Percentiles rank a stretch among this genome's conserved stretches.
phyloP scores from a whole-genome alignment of 2,113 vertebrate species.

The Uria aalge region DNA sequence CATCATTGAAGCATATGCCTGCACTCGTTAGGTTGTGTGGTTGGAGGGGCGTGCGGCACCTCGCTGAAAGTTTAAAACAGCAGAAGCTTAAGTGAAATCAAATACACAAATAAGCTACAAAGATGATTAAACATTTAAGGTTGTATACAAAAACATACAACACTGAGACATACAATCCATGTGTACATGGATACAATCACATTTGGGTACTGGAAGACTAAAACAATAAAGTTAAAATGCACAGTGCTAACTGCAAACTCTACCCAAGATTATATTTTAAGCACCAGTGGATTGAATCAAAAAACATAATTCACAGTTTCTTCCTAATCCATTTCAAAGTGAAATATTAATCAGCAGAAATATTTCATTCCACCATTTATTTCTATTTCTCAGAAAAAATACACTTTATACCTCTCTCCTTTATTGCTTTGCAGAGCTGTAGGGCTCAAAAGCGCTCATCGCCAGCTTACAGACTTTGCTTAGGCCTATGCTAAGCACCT shows the following conservation, averaged over 20 bases:
- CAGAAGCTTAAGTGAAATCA: neutral
- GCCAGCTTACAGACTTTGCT: neutral
- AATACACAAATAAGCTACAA: neutral
- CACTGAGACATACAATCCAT: neutral
- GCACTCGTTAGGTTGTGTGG: neutral
- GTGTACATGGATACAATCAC: neutral
- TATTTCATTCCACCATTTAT: slow-evolving; percentile 6
- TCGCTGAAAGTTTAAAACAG: neutral
- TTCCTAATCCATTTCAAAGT: slow-evolving; percentile 51
- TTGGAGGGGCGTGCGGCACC: neutral
- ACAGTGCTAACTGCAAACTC: neutral
- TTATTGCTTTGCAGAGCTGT: neutral
- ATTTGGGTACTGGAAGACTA: neutral
- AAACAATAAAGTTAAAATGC: neutral
- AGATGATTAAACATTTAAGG: neutral
- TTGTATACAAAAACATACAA: neutral
- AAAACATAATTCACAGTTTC: slow-evolving; percentile 34
- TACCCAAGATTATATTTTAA: slow-evolving; percentile 26
- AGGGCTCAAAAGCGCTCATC: neutral
- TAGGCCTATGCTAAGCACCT: neutral
- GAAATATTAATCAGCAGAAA: slow-evolving; percentile 55
- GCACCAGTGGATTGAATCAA: neutral
- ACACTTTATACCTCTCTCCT: neutral
- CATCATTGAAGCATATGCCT: rapidly evolving
- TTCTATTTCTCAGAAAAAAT: neutral